Conservation (phyloP, 2,888 invertebrate genomes). For the Sipha maydis region DNA sequence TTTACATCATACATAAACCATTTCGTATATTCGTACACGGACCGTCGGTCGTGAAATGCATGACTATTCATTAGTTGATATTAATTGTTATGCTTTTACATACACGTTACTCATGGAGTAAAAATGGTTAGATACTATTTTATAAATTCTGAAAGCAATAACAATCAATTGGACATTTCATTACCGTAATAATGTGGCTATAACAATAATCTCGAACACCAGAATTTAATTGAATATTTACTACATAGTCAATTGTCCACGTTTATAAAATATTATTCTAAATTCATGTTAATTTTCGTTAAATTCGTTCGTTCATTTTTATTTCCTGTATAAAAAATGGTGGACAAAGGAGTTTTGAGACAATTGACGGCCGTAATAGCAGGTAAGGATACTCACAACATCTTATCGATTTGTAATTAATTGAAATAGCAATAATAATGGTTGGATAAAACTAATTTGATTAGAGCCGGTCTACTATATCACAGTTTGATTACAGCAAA, state of each 20-base stretch:
- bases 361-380: background rate
- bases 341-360: background rate
- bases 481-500: background rate
- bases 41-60: background rate
- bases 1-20: background rate
- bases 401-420: background rate
- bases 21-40: background rate
- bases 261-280: background rate
- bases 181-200: background rate
- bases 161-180: background rate
- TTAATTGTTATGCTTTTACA: background rate
- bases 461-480: background rate
- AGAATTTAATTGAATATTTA: background rate
- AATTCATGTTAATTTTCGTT: background rate
- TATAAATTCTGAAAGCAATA: background rate
- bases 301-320: background rate
- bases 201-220: background rate
- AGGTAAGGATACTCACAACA: background rate
- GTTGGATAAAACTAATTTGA: background rate
- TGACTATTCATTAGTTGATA: background rate
- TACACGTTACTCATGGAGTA: background rate
- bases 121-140: background rate
- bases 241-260: background rate
- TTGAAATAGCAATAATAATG: background rate
- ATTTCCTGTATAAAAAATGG: background rate